phyloP scores from a whole-genome alignment of 2,113 vertebrate genomes.

The Alethe castanea region DNA sequence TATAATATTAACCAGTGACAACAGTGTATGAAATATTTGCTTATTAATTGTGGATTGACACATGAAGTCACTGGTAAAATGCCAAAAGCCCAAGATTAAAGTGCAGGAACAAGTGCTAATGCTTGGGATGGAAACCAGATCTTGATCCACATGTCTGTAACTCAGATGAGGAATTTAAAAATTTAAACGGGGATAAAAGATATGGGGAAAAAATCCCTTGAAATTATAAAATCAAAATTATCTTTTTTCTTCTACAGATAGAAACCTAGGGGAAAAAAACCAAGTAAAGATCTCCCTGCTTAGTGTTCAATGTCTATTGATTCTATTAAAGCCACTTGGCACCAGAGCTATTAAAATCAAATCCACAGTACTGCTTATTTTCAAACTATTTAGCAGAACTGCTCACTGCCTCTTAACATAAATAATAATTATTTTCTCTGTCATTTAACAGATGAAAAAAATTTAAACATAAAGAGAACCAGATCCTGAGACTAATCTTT shows the following conservation, averaged over 20 bases:
- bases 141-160: neutral
- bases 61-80: neutral
- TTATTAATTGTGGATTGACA: neutral
- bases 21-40: neutral
- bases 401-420: neutral
- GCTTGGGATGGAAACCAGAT: neutral
- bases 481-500: neutral
- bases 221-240: neutral
- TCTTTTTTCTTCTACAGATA: neutral
- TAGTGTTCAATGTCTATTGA: rapidly evolving
- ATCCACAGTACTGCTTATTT: neutral
- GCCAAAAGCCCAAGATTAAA: neutral
- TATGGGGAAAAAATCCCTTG: neutral
- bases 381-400: neutral
- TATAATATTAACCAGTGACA: neutral
- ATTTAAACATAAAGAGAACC: neutral
- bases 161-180: neutral
- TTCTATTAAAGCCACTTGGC: neutral
- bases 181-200: neutral
- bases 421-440: neutral
- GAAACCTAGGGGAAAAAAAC: neutral
- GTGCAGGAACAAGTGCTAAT: neutral
- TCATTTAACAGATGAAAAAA: neutral
- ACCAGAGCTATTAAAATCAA: neutral
- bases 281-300: neutral